Base-by-base conservation (phyloP, 30 jellyfish, hydroid and myxozoan genomes). In the Turritopsis rubra region DNA sequence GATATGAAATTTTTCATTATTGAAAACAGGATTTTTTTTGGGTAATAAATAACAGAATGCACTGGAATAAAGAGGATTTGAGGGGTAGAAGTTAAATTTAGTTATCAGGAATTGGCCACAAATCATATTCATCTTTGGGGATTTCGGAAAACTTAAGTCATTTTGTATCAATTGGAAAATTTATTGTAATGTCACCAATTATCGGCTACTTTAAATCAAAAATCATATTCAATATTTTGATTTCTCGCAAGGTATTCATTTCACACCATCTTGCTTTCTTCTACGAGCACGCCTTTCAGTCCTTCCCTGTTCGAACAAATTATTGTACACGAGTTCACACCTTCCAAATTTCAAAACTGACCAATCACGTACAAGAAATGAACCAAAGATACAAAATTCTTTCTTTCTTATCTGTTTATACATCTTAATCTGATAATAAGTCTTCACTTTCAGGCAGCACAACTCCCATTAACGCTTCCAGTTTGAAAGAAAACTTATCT, bases 391-490 rank as follows among this genome's bases (percentile, higher is more conserved):
- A 13, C 60, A 13, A 41, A n/a, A n/a, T n/a, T n/a, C n/a, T 41
- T 41, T 41, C 60, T 41, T 41, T 5, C 60, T 41, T 41, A 13
- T 3, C 5, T 41, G n/a, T 41, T 13, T 13, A 41, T 41, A 3
- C 9, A 13, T 13, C 9, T 41, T 41, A 41, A 41, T 41, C 60
- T 41, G 60, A 41, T 41, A 41, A 13, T 13, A 41, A 5, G 60
- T 68, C 77, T 9, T 68, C 77, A 27, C 17, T 27, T n/a, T n/a
- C 77, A 16, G 77, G 77, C 22, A 68, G 28, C 28, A 7, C 77
- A 68, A 68, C 77, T 23, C 19, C 77, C 77, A 68, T 68, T 22
- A 68, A 68, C 0, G 77, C 77, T 68, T 68, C 77, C 9, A 68
- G 21, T 68, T 68, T 68, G 16, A 0, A 8, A 7, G 28, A 23